Evolutionary conservation across 2,888 invertebrate species (phyloP).

Genomic region (Eristalinus sepulchralis): DNA sequence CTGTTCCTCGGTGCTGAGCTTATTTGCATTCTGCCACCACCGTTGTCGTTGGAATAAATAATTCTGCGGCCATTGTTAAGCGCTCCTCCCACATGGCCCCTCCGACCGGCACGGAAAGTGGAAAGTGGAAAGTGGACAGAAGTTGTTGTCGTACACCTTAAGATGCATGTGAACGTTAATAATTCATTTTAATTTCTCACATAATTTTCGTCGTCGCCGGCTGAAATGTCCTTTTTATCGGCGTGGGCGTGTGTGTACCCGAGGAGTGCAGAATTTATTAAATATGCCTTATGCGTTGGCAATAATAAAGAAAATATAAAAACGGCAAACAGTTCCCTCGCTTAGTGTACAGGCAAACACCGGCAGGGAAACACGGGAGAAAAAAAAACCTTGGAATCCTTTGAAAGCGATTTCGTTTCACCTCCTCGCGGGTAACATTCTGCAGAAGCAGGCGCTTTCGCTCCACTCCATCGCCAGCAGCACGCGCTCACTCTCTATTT

Average conservation of each 20-base stretch:
- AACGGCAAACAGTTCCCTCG: constrained; percentile 48
- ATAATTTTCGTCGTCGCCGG: constrained; percentile 46
- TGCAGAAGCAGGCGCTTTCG: constrained; percentile 47
- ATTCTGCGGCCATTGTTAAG: constrained; percentile 62
- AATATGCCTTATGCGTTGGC: constrained; percentile 66
- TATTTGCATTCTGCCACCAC: constrained; percentile 44
- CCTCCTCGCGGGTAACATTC: constrained; percentile 54
- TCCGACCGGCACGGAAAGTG: constrained; percentile 29
- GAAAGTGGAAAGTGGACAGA: constrained; percentile 67
- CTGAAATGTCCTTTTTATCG: constrained; percentile 52
- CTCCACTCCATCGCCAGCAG: background rate
- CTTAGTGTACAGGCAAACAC: background rate
- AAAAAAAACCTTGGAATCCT: constrained; percentile 45
- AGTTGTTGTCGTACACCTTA: constrained; percentile 66
- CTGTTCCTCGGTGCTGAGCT: constrained; percentile 2
- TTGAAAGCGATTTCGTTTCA: constrained; percentile 60
- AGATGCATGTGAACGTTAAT: constrained; percentile 67
- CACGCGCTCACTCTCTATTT: constrained; percentile 44
- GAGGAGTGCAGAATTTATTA: constrained; percentile 41
- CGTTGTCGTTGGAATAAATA: constrained; percentile 54
- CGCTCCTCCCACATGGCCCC: background rate
- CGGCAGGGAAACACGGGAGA: background rate
- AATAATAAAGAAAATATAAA: constrained; percentile 59
- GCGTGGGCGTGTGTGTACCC: background rate
- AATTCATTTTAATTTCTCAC: constrained; percentile 71